Base-by-base conservation (phyloP, 35 echinoderm and acorn worm species). In the Holothuria glaberrima region DNA sequence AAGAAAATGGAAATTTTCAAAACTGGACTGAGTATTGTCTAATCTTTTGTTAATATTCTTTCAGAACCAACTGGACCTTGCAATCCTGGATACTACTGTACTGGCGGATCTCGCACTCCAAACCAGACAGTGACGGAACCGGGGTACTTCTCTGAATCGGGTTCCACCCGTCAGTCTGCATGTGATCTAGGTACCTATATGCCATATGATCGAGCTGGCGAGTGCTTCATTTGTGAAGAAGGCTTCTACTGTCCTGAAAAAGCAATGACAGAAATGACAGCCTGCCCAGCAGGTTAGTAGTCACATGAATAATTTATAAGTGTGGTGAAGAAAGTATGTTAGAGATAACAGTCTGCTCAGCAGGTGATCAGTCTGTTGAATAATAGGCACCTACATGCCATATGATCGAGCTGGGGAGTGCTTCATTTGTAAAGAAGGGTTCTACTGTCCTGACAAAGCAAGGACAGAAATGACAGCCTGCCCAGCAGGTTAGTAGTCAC, bases 91-190 rank as follows among this genome's bases (percentile, higher is more conserved):
- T 98, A 92, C 71, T 98, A 98, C 76, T 98, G 95, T 25, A 94
- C 93, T 16, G 90, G 95, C 35, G 95, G 92, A 12, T 73, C 95
- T 25, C 32, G 86, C 1, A 98, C 92, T 28, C 93, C 93, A 0
- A 98, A 94, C 73, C 95, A 94, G 24, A 98, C 95, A 1, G 91
- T 98, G 29, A 92, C 95, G 21, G 87, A 92, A 73, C 95, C 95
- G 1, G 95, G 95, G 24, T 90, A 98, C 71, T 98, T 92, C 82
- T 94, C 95, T 0, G 89, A 91, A 16, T 67, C 70, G 0, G 95
- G 95, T 0, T 94, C 95, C 29, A 94, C 95, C 24, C 90, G 88
- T 59, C 91, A 82, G 10, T 95, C 85, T 59, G 68, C 91, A 6
- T 98, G 96, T 58, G 68, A 86, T 12, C 93, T 91, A 2, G 96